Percentiles rank a stretch among this genome's conserved stretches.
phyloP scores from a whole-genome alignment of 2,113 vertebrate genomes.

The Tachysurus vachellii region DNA sequence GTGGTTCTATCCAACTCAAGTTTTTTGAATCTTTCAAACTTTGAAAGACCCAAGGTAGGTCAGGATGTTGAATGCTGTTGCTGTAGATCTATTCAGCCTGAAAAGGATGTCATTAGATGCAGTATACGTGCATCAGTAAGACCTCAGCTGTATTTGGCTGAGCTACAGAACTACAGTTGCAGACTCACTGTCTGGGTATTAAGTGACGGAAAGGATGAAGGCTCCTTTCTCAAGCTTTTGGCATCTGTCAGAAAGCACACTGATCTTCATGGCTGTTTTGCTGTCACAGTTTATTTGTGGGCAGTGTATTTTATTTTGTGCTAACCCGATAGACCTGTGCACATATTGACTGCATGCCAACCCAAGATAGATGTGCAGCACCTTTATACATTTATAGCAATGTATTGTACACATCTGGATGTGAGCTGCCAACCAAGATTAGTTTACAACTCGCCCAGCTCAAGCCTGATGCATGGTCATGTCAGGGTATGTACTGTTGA shows the following conservation, averaged over 20 bases:
- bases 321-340: constrained; percentile 10
- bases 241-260: background rate
- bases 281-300: background rate
- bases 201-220: background rate
- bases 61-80: background rate
- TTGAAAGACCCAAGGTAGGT: background rate
- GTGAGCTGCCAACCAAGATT: background rate
- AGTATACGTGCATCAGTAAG: background rate
- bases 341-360: constrained; percentile 1
- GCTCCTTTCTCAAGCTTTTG: constrained; percentile 5
- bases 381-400: background rate
- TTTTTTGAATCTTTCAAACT: too few relatives aligned
- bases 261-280: background rate
- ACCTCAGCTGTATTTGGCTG: background rate
- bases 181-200: background rate
- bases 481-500: background rate
- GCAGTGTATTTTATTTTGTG: background rate
- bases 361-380: constrained; percentile 1
- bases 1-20: too few relatives aligned
- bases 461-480: background rate
- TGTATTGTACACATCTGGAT: constrained; percentile 10
- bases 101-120: background rate
- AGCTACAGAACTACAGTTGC: background rate
- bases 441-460: constrained; percentile 1
- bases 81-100: background rate